A percentile compares a stretch with the other conserved stretches of the same genome.
Conservation (phyloP, 2,113 vertebrate genomes). For the Epinephelus moara region DNA sequence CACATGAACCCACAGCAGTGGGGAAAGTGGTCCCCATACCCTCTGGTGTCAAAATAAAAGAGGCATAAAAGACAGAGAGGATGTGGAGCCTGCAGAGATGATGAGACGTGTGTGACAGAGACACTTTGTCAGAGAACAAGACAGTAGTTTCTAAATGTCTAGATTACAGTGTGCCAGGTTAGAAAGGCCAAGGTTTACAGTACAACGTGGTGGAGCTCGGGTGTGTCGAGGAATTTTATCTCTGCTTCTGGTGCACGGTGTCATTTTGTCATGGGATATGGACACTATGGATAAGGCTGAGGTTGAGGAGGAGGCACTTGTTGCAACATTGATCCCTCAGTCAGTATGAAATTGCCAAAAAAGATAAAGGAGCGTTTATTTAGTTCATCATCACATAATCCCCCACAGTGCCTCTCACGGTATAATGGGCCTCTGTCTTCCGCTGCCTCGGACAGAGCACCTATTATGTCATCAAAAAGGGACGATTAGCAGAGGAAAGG, state of each 20-base stretch:
- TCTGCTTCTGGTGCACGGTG: neutral
- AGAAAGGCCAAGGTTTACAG: conserved; percentile 4
- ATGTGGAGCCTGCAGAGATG: conserved; percentile 30
- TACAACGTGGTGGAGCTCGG: neutral
- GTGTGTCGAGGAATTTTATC: conserved; percentile 26
- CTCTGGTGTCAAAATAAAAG: conserved; percentile 34
- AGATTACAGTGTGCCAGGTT: conserved; percentile 24
- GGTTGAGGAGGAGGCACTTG: conserved; percentile 17
- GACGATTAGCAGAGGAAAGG: conserved; percentile 69
- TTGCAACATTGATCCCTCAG: conserved; percentile 30
- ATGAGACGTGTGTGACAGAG: conserved; percentile 47
- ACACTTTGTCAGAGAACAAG: conserved; percentile 43
- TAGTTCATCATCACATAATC: conserved; percentile 60
- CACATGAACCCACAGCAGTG: conserved; percentile 45
- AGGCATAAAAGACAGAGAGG: conserved; percentile 27
- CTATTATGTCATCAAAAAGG: conserved; percentile 80
- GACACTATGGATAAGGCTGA: neutral
- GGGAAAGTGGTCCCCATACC: conserved; percentile 41
- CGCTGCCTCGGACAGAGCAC: conserved; percentile 53
- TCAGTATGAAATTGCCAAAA: conserved; percentile 29
- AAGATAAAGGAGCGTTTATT: conserved; percentile 59
- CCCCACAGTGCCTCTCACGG: conserved; percentile 51
- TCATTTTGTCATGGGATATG: neutral
- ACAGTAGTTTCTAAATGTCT: conserved; percentile 18
- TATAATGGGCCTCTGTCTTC: conserved; percentile 63